Evolutionary conservation across 2,888 invertebrate genomes (phyloP).

Genomic region (Campoletis raptor): DNA sequence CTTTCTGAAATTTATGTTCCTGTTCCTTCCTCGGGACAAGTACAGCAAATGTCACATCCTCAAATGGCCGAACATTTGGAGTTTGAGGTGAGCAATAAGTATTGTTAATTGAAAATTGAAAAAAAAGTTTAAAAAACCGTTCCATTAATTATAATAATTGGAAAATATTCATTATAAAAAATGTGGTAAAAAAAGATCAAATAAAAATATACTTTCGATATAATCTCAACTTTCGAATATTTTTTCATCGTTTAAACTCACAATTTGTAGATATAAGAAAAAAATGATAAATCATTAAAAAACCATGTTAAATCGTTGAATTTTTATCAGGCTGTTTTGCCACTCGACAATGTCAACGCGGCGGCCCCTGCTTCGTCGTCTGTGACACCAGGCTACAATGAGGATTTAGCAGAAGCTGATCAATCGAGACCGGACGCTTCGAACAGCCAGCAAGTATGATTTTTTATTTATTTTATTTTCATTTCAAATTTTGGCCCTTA

Average conservation of each 20-base stretch:
- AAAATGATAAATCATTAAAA: background rate
- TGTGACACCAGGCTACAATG: conserved; percentile 86
- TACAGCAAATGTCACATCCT: conserved; percentile 58
- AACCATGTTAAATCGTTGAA: conserved; percentile 9
- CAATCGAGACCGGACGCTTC: conserved; percentile 87
- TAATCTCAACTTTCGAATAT: background rate
- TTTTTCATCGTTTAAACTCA: background rate
- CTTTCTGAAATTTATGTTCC: conserved; percentile 69
- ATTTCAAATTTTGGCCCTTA: background rate
- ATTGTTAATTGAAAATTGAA: background rate
- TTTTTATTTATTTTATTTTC: background rate
- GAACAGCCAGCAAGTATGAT: conserved; percentile 77
- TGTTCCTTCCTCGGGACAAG: conserved; percentile 60
- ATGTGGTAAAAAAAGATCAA: background rate
- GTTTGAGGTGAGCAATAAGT: conserved; percentile 62
- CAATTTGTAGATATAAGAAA: background rate
- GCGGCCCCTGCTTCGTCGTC: conserved; percentile 67
- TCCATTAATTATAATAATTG: background rate
- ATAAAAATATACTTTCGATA: background rate
- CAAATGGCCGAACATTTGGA: conserved; percentile 68
- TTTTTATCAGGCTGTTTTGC: conserved; percentile 70
- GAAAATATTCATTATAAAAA: background rate
- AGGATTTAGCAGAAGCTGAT: conserved; percentile 93
- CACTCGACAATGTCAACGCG: conserved; percentile 69
- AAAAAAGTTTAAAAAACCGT: background rate